phyloP scores from a whole-genome alignment of 2,797 vertebrate genomes.

The Prunella strophiata region DNA sequence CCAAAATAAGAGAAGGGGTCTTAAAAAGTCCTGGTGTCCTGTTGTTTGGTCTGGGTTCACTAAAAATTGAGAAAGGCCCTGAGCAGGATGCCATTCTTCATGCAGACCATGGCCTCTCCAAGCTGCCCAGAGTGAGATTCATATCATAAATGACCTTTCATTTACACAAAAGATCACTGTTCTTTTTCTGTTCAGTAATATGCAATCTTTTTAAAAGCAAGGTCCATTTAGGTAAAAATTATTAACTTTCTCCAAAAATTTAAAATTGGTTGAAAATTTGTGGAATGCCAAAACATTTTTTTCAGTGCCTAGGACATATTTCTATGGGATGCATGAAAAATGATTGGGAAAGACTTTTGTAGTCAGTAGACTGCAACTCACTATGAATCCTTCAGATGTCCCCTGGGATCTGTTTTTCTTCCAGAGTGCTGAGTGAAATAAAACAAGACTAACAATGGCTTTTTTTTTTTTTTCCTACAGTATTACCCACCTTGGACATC shows the following conservation, averaged over 20 bases:
- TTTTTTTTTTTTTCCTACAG: neutral
- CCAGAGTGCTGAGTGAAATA: neutral
- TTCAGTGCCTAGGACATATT: neutral
- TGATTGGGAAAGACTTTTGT: neutral
- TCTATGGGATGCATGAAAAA: neutral
- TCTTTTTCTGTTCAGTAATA: neutral
- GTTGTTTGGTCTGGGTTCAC: neutral
- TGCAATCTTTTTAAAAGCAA: neutral
- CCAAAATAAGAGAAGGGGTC: neutral
- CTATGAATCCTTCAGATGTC: neutral
- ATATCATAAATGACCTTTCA: neutral
- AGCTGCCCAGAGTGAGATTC: neutral
- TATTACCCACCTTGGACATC: neutral
- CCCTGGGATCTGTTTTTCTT: neutral
- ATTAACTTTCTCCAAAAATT: neutral
- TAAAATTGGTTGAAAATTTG: neutral
- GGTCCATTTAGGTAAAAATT: neutral
- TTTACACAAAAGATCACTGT: neutral
- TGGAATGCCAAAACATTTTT: neutral
- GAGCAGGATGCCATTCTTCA: rapidly evolving
- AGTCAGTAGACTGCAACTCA: neutral
- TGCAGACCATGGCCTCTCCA: neutral
- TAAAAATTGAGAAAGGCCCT: neutral
- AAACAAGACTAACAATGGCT: neutral
- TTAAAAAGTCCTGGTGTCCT: neutral